These are phyloP conservation scores for Eptesicus fuscus DNA, from an alignment of 2,113 vertebrate genomes.

Conservation along the genomic window DNA sequence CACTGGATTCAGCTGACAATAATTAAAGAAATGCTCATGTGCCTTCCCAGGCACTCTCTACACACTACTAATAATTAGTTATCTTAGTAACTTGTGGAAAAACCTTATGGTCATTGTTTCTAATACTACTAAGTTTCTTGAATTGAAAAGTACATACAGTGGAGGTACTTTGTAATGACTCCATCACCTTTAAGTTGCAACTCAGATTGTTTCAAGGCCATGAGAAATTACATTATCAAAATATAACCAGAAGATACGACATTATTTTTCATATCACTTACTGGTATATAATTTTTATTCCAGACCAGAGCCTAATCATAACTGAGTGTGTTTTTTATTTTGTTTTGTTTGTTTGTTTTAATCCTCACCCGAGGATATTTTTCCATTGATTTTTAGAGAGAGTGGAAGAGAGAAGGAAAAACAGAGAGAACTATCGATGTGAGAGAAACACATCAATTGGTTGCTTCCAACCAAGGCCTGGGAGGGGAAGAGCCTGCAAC, in stretches of 20 bases:
- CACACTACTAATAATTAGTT: background rate
- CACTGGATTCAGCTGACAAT: too few species aligned
- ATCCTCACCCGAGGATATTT: too few species aligned
- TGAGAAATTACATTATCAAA: background rate
- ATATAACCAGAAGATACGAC: background rate
- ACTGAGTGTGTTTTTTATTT: background rate
- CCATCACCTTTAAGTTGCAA: background rate
- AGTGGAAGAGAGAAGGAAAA: too few species aligned
- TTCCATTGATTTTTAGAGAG: too few species aligned
- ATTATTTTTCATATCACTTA: conserved; percentile 18
- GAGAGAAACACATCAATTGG: too few species aligned
- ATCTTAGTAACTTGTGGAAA: background rate
- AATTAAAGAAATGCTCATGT: too few species aligned
- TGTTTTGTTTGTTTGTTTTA: too few species aligned
- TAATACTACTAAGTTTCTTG: conserved; percentile 4
- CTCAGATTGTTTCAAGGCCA: background rate
- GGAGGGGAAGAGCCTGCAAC: too few species aligned
- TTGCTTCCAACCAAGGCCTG: too few species aligned
- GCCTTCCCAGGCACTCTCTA: too few species aligned
- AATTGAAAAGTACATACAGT: background rate
- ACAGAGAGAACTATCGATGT: too few species aligned
- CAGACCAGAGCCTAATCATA: background rate
- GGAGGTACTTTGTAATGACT: background rate
- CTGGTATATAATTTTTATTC: background rate
- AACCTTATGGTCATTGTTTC: background rate